Evolutionary conservation across 2,888 invertebrate genomes (phyloP).

Genomic region (Nomada goodeniana): DNA sequence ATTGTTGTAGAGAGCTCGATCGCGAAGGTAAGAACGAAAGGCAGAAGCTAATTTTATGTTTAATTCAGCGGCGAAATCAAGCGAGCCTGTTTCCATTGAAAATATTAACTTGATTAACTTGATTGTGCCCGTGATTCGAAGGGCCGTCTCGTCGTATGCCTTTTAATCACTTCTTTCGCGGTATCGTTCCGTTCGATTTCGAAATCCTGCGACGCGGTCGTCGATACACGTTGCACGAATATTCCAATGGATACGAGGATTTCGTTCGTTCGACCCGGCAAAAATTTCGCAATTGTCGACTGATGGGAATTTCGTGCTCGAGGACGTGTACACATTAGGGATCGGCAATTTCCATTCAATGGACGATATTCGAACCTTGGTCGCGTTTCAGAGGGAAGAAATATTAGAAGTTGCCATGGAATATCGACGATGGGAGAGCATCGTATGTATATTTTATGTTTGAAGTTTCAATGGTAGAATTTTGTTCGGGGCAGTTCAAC

Average conservation of each 20-base stretch:
- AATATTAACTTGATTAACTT: neutral
- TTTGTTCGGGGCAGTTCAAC: constrained; percentile 6
- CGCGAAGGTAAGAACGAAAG: neutral
- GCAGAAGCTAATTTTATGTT: neutral
- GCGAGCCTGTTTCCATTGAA: neutral
- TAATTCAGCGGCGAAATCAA: neutral
- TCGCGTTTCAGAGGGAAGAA: constrained; percentile 39
- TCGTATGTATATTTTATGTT: too few species aligned
- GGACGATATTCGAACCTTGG: constrained; percentile 37
- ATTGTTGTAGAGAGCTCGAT: neutral
- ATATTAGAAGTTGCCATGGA: constrained; percentile 1
- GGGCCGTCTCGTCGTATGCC: too few species aligned
- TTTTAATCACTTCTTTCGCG: too few species aligned
- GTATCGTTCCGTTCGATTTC: neutral
- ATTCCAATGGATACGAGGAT: neutral
- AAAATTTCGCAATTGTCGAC: constrained; percentile 10
- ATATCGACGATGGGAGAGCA: too few species aligned
- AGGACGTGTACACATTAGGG: neutral
- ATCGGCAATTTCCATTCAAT: neutral
- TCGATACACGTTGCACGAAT: constrained; percentile 5
- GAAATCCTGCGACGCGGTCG: neutral
- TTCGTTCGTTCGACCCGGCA: constrained; percentile 20
- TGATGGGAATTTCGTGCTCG: constrained; percentile 1
- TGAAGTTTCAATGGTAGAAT: neutral
- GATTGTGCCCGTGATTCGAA: too few species aligned